phyloP scores from a whole-genome alignment of 1,140 invertebrate species.

The Cydia pomonella region DNA sequence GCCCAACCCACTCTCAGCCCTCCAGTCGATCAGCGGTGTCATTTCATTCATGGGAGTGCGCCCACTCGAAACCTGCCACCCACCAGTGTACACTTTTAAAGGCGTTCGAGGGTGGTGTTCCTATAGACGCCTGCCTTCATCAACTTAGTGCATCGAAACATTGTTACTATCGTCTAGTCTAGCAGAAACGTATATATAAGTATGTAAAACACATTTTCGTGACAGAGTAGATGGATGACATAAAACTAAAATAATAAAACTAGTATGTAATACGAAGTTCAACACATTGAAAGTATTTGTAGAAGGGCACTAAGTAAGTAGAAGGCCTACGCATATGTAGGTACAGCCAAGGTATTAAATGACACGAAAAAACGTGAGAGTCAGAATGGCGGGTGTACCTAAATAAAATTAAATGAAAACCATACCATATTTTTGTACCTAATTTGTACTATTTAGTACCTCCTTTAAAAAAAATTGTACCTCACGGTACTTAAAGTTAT shows the following conservation, averaged over 20 bases:
- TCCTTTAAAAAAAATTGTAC: no score
- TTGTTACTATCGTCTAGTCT: background rate
- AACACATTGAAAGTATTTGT: background rate
- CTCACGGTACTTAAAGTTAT: no score
- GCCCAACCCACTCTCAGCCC: conserved; percentile 7
- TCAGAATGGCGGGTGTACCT: no score
- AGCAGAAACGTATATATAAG: no score
- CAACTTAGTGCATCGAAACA: background rate
- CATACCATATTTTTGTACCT: no score
- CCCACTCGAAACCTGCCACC: conserved; percentile 26
- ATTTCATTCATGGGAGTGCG: conserved; percentile 30
- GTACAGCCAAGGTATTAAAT: no score
- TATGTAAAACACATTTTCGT: background rate
- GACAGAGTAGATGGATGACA: background rate
- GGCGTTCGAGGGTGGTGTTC: conserved; percentile 8
- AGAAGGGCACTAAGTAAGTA: background rate
- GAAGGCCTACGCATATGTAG: background rate
- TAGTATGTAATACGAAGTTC: background rate
- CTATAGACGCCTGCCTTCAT: background rate
- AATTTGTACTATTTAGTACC: no score
- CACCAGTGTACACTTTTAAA: conserved; percentile 17
- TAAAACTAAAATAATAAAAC: background rate
- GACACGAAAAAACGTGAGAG: no score
- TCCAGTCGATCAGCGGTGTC: conserved; percentile 25
- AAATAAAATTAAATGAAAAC: no score